Evolutionary conservation across 2,888 invertebrate genomes (phyloP), one percentile per base, ranked within the genome.

Genomic region (Dioctria rufipes): DNA sequence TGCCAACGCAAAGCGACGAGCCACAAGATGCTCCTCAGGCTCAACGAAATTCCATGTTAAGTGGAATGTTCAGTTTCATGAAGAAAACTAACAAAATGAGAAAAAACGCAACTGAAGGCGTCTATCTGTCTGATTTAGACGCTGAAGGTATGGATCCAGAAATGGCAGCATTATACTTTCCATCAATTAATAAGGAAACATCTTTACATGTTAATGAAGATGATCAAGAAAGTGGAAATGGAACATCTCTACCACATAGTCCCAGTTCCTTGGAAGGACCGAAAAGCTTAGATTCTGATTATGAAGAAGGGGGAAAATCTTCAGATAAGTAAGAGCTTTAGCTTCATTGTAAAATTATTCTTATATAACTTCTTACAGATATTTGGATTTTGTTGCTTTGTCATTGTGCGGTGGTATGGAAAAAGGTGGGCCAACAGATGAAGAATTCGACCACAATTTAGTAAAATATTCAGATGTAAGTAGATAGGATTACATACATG

Each of bases 141-240:
- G 92, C 95, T 43, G 96, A 96, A 77, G 94, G 94, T 86, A 93
- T 98, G 89, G 96, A 98, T 89, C 98, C 97, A n/a, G 96, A 98
- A 89, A 93, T 96, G 83, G 94, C 96, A 84, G 93, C 96, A 86
- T 91, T 98, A 85, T 95, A 98, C 91, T 93, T 98, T 89, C 93
- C 96, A 85, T 88, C 92, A 13, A 84, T 85, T 3, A 83, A 83
- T 8, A 83, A 83, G n/a, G 77, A 82, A 4, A 46, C 81, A 25
- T 73, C 80, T n/a, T 51, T 81, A 58, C 82, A 81, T 63, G 40
- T 61, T 13, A 84, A 94, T 82, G 97, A 98, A 85, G 96, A 96
- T 88, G 98, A 98, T 90, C 94, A 95, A 84, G 98, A 98, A 90
- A 98, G 98, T 82, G 98, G 98, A 83, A 97, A 97, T 89, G 98